A percentile compares a stretch with the other conserved stretches of the same genome.
Conservation (phyloP, 2,113 vertebrate genomes). For the Solenodon paradoxus region DNA sequence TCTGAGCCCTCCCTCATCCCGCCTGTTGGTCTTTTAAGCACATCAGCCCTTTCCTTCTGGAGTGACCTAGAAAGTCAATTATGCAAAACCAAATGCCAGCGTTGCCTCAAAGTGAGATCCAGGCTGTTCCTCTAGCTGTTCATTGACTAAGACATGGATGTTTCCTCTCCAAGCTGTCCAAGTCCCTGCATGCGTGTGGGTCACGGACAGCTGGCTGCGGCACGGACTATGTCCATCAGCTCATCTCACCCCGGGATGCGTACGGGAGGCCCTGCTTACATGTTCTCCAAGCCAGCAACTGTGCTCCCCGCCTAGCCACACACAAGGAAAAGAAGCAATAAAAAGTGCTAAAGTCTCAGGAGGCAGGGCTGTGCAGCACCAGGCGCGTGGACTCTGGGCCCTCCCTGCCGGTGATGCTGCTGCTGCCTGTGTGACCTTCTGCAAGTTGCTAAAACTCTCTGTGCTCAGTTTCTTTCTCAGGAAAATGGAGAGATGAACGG, state of each 20-base stretch:
- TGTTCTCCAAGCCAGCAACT: neutral
- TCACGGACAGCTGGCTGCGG: neutral
- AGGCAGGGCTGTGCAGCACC: neutral
- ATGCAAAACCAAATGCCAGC: neutral
- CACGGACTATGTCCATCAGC: fast-evolving
- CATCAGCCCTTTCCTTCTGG: neutral
- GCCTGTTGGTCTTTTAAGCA: neutral
- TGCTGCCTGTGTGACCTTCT: neutral
- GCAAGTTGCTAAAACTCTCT: neutral
- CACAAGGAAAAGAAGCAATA: neutral
- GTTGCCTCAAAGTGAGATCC: fast-evolving
- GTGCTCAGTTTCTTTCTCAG: neutral
- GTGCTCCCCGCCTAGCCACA: neutral
- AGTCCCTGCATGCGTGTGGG: fast-evolving
- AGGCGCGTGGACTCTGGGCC: neutral
- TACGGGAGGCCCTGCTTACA: neutral
- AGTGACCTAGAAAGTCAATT: neutral
- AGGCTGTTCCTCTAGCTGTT: too few species aligned
- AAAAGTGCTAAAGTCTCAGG: neutral
- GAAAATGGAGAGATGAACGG: neutral
- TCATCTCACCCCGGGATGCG: neutral
- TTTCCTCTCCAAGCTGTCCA: neutral
- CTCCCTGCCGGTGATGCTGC: neutral
- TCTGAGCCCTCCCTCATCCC: neutral
- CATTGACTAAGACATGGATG: fast-evolving